phyloP scores from a whole-genome alignment of 2,113 vertebrate species.

The Scolopax mira region DNA sequence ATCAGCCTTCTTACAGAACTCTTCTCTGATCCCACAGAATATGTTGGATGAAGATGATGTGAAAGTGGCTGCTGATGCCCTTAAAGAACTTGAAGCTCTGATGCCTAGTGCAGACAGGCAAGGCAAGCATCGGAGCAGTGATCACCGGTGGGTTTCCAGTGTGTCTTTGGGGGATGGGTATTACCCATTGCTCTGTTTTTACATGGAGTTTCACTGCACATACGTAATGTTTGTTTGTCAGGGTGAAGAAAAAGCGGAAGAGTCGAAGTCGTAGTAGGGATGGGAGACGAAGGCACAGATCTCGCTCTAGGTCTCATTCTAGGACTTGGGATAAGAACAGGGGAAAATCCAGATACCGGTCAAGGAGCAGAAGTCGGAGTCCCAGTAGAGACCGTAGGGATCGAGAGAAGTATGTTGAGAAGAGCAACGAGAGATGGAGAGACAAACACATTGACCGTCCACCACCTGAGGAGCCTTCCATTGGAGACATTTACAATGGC shows the following conservation, averaged over 20 bases:
- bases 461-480: conserved; percentile 91
- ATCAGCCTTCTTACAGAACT: background rate
- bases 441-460: conserved; percentile 95
- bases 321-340: conserved; percentile 79
- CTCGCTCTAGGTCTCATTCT: conserved; percentile 85
- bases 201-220: background rate
- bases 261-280: conserved; percentile 78
- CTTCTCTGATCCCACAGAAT: conserved; percentile 60
- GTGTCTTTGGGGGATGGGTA: rapidly evolving
- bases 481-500: conserved; percentile 96
- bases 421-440: conserved; percentile 83
- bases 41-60: conserved; percentile 95
- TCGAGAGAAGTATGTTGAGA: conserved; percentile 63
- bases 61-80: conserved; percentile 91
- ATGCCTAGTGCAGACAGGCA: conserved; percentile 84
- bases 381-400: conserved; percentile 77
- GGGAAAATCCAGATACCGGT: conserved; percentile 69
- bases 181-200: background rate
- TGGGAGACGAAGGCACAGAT: conserved; percentile 67
- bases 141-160: conserved; percentile 76
- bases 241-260: conserved; percentile 77
- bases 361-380: conserved; percentile 83
- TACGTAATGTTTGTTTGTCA: background rate
- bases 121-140: conserved; percentile 70
- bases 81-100: conserved; percentile 94